Evolutionary conservation across 2,113 vertebrate species (phyloP), one percentile per base, ranked within the genome.

Genomic region (Leucopsar rothschildi): DNA sequence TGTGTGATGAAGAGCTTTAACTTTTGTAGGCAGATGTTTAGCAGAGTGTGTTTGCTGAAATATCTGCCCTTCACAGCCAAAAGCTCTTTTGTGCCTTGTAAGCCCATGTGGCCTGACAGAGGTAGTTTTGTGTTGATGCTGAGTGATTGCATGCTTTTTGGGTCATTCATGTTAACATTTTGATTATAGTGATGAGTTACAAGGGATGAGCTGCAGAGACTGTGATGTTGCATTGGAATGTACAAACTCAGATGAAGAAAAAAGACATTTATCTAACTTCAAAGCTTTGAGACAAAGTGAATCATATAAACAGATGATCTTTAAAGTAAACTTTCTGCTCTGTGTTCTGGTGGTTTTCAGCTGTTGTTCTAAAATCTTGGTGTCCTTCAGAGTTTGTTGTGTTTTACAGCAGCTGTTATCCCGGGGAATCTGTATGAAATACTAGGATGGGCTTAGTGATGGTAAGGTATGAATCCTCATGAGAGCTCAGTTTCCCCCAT

Each of bases 121-220:
- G 77, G 93, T 86, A 59, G 81, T 87, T 94, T 95, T 96, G 82
- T 95, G 89, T 55, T 2, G 4, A 68, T 88, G 91, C 59, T 90
- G 90, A 95, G 76, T 91, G 71, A 95, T 45, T 82, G 69, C 61
- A 35, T 96, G 61, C 63, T 94, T 97, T 97, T 94, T 88, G 76
- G 84, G 77, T 90, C 94, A 84, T 88, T 92, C 73, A 86, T 82
- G 85, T 93, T 97, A 96, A 98, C 66, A 40, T 96, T 97, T 91
- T 97, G 92, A 97, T 97, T 93, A 92, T 39, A 94, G 73, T 90
- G 80, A 82, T 97, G 96, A 97, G 86, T 97, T 96, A 92, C 84
- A 93, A 45, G 87, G 89, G 92, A 80, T 85, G 91, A 95, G 87
- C 84, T 96, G 56, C 25, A 90, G 70, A 86, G 57, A 17, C 49